Evolutionary conservation across 2,888 invertebrate species (phyloP).

Genomic region (Coenonympha arcania): DNA sequence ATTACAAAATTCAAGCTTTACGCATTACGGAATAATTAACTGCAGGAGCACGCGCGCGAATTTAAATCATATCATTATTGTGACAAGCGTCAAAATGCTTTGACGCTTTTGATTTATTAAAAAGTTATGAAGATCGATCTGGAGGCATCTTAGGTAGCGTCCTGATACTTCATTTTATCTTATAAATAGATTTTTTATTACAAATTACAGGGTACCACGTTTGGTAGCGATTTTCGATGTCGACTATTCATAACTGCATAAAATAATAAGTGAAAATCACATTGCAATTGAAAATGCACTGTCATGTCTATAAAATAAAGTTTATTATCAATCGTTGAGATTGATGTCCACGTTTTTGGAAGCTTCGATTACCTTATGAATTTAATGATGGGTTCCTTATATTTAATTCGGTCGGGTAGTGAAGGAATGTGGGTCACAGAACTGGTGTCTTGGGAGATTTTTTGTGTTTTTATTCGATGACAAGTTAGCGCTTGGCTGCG

Average conservation of each 20-base stretch:
- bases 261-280: conserved; percentile 46
- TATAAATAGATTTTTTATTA: conserved; percentile 74
- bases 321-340: conserved; percentile 48
- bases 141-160: conserved; percentile 69
- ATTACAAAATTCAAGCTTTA: conserved; percentile 71
- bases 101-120: conserved; percentile 59
- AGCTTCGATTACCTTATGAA: conserved; percentile 34
- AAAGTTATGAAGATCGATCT: conserved; percentile 64
- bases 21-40: conserved; percentile 69
- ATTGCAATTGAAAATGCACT: conserved; percentile 47
- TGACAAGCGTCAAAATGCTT: conserved; percentile 70
- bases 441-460: neutral
- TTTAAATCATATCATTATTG: conserved; percentile 53
- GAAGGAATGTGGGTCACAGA: conserved; percentile 25
- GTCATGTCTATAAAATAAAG: conserved; percentile 53
- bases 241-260: conserved; percentile 36
- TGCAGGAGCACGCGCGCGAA: conserved; percentile 39
- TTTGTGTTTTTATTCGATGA: neutral
- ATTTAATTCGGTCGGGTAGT: conserved; percentile 53
- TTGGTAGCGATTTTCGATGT: conserved; percentile 70
- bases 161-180: conserved; percentile 69
- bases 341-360: conserved; percentile 26
- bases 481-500: neutral
- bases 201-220: conserved; percentile 73
- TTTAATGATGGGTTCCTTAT: conserved; percentile 57